Percentiles rank a stretch among this genome's conserved stretches.
Conservation (phyloP, 2,797 vertebrate genomes). For the Alcedo atthis region DNA sequence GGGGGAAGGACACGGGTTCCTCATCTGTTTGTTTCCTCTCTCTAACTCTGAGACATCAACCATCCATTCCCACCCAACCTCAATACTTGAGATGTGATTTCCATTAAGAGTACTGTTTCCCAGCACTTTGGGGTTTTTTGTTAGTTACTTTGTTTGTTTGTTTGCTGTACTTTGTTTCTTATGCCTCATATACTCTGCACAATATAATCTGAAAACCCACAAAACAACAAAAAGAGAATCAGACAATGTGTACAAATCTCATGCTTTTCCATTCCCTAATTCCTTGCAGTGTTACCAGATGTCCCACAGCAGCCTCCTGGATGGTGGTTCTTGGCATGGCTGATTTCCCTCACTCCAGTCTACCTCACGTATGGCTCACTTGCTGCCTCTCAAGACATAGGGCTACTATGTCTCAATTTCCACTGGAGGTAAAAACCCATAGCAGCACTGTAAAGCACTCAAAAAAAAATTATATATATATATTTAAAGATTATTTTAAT, state of each 20-base stretch:
- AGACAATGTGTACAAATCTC: not conserved
- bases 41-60: not conserved
- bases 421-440: not conserved
- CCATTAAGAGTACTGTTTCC: not conserved
- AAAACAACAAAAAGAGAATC: not conserved
- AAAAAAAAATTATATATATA: not conserved
- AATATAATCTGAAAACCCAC: not conserved
- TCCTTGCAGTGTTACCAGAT: constrained; percentile 24
- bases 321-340: not conserved
- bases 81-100: not conserved
- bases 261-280: not conserved
- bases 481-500: not conserved
- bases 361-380: not conserved
- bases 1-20: not conserved
- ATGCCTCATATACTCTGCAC: not conserved
- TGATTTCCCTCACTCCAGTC: not conserved
- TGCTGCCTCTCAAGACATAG: not conserved
- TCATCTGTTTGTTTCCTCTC: not conserved
- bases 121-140: not conserved
- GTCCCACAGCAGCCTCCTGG: not conserved
- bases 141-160: not conserved
- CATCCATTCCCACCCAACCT: not conserved
- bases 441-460: not conserved
- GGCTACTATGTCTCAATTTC: not conserved
- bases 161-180: not conserved